phyloP scores from a whole-genome alignment of 53 echinoderm and acorn worm species.

The Echinarachnius parma region DNA sequence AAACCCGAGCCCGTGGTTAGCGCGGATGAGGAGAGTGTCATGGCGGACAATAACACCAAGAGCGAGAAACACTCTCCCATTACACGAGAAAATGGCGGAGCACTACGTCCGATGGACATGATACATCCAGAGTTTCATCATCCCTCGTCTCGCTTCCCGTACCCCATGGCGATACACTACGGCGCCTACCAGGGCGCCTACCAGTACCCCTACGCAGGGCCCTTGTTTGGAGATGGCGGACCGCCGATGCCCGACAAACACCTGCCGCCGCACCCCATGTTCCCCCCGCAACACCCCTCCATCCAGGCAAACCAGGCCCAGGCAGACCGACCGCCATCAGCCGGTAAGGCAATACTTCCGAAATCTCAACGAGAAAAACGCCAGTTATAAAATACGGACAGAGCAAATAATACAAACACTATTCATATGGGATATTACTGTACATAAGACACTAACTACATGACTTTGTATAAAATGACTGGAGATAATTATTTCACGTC shows the following conservation, averaged over 20 bases:
- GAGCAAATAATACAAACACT: no score
- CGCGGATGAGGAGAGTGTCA: background rate
- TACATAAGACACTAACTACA: no score
- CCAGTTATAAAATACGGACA: no score
- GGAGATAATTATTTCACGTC: no score
- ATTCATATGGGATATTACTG: no score
- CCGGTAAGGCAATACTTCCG: no score
- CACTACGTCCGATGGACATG: no score
- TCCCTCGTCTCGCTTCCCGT: constrained; percentile 5
- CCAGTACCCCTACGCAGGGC: constrained; percentile 9
- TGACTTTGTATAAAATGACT: no score
- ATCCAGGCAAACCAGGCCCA: background rate
- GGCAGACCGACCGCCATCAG: background rate
- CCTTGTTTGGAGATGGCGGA: constrained; percentile 13
- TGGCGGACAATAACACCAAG: background rate
- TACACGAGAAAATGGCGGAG: constrained; percentile 4
- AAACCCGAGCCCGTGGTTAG: background rate
- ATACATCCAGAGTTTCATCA: no score
- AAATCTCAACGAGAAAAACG: no score
- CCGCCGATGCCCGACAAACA: background rate
- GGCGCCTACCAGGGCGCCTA: constrained; percentile 2
- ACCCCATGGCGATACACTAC: constrained; percentile 8
- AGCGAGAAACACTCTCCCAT: background rate
- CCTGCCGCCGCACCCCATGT: constrained; percentile 14
- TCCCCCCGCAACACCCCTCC: constrained; percentile 4